phyloP scores from a whole-genome alignment of 2,888 invertebrate species.

The Eupithecia centaureata region DNA sequence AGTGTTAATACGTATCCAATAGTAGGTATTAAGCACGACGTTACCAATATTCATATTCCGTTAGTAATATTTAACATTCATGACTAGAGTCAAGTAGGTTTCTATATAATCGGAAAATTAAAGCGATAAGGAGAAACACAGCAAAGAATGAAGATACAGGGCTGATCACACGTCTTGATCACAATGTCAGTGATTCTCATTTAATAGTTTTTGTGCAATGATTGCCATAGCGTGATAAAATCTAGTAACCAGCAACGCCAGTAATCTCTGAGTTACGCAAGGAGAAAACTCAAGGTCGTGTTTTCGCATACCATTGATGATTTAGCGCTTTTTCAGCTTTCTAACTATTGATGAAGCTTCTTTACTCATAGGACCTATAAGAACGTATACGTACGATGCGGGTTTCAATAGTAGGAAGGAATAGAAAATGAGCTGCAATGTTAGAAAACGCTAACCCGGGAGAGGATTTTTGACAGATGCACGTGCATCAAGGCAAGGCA shows the following conservation, averaged over 20 bases:
- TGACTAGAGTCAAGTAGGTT: not conserved
- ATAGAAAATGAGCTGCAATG: not conserved
- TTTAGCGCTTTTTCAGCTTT: constrained; percentile 8
- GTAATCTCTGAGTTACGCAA: constrained; percentile 30
- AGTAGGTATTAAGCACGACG: too few relatives aligned
- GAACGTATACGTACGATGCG: not conserved
- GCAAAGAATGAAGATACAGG: not conserved
- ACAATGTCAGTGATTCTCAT: constrained; percentile 14
- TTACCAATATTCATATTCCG: too few relatives aligned
- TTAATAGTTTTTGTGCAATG: constrained; percentile 30
- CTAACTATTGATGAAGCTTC: not conserved
- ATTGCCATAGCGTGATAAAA: constrained; percentile 28
- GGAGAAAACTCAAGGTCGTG: constrained; percentile 31
- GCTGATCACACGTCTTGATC: constrained; percentile 4
- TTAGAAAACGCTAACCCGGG: not conserved
- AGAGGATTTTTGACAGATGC: not conserved
- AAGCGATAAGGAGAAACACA: not conserved
- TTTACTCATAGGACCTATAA: not conserved
- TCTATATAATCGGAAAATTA: not conserved
- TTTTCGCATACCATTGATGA: not conserved
- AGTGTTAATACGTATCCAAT: too few relatives aligned
- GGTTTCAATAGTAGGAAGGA: not conserved
- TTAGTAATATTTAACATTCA: too few relatives aligned
- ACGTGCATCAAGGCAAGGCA: not conserved
- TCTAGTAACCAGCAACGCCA: constrained; percentile 18